Evolutionary conservation across 2,113 vertebrate genomes (phyloP), one percentile per base, ranked within the genome.

Genomic region (Garra rufa): DNA sequence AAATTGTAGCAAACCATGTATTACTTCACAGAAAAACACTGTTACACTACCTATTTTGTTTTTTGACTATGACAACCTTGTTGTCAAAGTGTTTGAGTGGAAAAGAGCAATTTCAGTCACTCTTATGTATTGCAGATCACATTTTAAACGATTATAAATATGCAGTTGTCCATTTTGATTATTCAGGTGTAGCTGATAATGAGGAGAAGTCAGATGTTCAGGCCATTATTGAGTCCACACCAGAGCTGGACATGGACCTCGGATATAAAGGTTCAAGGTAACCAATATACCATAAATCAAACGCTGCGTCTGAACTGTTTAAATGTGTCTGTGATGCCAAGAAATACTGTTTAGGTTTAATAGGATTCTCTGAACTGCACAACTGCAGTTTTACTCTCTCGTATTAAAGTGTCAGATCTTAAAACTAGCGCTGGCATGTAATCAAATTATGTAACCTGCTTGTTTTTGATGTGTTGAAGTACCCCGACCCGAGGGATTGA

Each of bases 201-300:
- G 96, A 98, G 80, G 96, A 98, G 85, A 98, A 95, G 91, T 96
- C 98, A 28, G 98, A 99, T 87, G 96, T 99, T 88, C 97, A 99
- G 89, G 97, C 97, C 85, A 99, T 99, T 89, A 99, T 99, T 24
- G 97, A 99, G 76, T 99, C 98, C 80, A 99, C 98, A 19, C 98
- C 98, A 17, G 98, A 99, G 91, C 59, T 99, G 94, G 96, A 98
- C 93, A 98, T 99, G 97, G 96, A 98, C 88, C 94, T 97, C 87
- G 96, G 96, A 80, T 97, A 95, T 92, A 98, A 97, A 89, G 94
- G 95, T 71, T 95, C 96, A 88, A 99, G 98, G 98, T 99, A 90
- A 38, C 3, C 24, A 38, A 48, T 14, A 9, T 3, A 13, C 59
- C 15, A 21, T 17, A 1, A 7, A 28, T 69, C 17, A 55, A 81